Percentiles rank a stretch among this genome's conserved stretches.
Conservation (phyloP, 2,797 vertebrate species). For the Lutra lutra region DNA sequence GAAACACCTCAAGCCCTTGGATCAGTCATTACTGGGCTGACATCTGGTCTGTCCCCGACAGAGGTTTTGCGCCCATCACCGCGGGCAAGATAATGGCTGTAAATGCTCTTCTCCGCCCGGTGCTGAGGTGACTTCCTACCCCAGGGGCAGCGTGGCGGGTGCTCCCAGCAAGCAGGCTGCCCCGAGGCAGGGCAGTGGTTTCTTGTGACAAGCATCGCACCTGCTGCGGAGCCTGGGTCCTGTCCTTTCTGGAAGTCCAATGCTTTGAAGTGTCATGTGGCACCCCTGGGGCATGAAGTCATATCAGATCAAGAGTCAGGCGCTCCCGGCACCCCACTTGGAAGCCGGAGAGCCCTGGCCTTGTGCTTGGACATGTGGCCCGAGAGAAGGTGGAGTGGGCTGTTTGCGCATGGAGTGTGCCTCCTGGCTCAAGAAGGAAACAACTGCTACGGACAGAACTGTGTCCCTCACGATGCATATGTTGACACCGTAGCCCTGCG, state of each 20-base stretch:
- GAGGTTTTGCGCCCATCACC: too few species aligned
- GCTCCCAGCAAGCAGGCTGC: neutral
- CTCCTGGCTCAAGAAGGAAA: neutral
- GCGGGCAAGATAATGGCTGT: neutral
- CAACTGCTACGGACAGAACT: neutral
- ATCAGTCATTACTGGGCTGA: neutral
- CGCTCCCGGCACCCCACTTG: neutral
- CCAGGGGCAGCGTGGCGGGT: accelerated
- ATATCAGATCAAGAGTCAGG: neutral
- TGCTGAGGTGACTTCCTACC: neutral
- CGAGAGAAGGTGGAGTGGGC: neutral
- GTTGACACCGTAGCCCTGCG: neutral
- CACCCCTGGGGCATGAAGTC: neutral
- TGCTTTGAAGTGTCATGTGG: neutral
- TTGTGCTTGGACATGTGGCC: neutral
- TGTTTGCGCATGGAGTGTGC: neutral
- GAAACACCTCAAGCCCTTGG: neutral
- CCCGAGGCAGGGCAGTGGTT: neutral
- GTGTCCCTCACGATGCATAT: neutral
- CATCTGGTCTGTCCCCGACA: neutral
- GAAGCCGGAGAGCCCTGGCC: neutral
- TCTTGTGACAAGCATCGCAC: neutral
- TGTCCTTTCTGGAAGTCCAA: neutral
- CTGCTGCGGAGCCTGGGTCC: neutral
- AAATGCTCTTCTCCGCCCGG: neutral